A percentile compares a stretch with the other conserved stretches of the same genome.
phyloP scores from a whole-genome alignment of 2,888 invertebrate genomes.

The Sicus ferrugineus region DNA sequence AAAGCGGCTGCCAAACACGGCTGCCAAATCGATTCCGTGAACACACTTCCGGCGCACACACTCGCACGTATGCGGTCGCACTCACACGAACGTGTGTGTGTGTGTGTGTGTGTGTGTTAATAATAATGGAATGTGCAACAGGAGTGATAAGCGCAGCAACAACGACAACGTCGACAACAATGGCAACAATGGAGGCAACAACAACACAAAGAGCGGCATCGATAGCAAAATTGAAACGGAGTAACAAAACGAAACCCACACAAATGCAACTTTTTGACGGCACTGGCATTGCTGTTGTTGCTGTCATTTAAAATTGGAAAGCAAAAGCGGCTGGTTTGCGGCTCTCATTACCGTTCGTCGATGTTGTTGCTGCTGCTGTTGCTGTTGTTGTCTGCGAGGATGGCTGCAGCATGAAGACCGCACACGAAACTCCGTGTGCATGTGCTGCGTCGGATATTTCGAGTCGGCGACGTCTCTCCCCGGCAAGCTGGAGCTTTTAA shows the following conservation, averaged over 20 bases:
- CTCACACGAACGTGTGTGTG: not conserved
- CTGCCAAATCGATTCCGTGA: constrained; percentile 10
- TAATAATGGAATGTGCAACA: constrained; percentile 4
- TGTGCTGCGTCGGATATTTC: too few relatives aligned
- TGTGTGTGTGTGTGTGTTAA: constrained; percentile 4
- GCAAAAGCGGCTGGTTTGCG: not conserved
- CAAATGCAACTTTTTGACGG: constrained; percentile 39
- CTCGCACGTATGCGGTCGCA: constrained; percentile 1
- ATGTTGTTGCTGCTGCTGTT: constrained; percentile 31
- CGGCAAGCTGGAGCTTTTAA: too few relatives aligned
- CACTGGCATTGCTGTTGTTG: constrained; percentile 24
- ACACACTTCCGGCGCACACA: constrained; percentile 10
- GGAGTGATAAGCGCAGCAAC: constrained; percentile 22
- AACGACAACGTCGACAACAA: too few relatives aligned
- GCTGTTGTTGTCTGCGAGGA: too few relatives aligned
- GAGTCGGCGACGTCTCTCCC: too few relatives aligned
- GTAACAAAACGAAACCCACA: constrained; percentile 29
- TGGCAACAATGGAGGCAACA: constrained; percentile 26
- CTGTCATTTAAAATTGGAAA: not conserved
- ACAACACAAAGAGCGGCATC: constrained; percentile 15
- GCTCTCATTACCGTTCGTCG: not conserved
- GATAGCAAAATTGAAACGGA: constrained; percentile 21
- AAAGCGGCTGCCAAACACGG: not conserved
- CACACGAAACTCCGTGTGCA: too few relatives aligned
- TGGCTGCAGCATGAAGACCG: too few relatives aligned